These are phyloP conservation scores for Nesogale talazaci DNA, from an alignment of 2,113 vertebrate genomes.

Conservation along the genomic window DNA sequence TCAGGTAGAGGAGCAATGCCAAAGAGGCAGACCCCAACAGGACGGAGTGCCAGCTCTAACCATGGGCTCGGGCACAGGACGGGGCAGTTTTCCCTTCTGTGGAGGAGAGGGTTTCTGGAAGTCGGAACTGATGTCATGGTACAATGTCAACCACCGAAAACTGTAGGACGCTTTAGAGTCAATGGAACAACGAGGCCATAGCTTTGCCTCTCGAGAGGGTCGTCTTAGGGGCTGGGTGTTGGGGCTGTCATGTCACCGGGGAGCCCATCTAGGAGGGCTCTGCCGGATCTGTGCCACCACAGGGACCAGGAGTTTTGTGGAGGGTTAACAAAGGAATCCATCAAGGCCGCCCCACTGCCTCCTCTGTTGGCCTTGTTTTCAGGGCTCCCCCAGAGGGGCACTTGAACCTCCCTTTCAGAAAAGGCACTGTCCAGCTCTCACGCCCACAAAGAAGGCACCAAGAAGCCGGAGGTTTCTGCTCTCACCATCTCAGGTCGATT, in stretches of 20 bases:
- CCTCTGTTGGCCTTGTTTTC: slow-evolving; percentile 20
- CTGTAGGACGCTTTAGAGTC: not conserved
- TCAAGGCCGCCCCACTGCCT: not conserved
- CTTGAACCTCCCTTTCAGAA: rapidly evolving
- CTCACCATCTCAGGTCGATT: not conserved
- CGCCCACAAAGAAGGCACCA: not conserved
- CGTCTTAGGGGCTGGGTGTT: not conserved
- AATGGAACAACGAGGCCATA: not conserved
- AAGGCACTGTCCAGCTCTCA: not conserved
- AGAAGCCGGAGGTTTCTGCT: too few species aligned
- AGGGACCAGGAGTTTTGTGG: not conserved
- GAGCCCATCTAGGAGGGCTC: too few species aligned
- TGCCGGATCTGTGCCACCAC: not conserved
- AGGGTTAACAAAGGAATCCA: not conserved
- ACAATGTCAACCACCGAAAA: not conserved
- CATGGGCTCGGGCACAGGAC: too few species aligned
- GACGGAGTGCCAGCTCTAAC: too few species aligned
- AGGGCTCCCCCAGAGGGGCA: not conserved
- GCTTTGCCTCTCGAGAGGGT: not conserved
- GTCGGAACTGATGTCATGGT: too few species aligned
- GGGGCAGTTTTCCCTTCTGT: too few species aligned
- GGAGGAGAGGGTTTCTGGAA: too few species aligned
- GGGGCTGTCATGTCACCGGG: not conserved
- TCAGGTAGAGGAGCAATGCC: too few species aligned
- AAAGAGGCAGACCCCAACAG: too few species aligned